These are phyloP conservation scores for Diloba caeruleocephala DNA, from an alignment of 2,888 invertebrate species.

Conservation along the genomic window DNA sequence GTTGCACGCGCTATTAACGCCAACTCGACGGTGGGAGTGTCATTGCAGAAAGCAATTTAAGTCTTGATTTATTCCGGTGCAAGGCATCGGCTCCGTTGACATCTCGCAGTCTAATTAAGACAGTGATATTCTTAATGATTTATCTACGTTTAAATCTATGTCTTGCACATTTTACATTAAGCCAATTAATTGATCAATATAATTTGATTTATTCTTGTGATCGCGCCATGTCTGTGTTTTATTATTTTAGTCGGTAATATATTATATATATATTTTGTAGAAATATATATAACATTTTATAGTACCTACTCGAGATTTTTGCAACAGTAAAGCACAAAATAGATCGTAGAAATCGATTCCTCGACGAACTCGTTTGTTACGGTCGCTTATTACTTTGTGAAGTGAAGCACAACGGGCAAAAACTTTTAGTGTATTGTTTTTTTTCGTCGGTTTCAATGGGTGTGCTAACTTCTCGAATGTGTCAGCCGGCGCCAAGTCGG, in stretches of 20 bases:
- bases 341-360: conserved; percentile 61
- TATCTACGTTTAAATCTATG: conserved; percentile 67
- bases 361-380: conserved; percentile 70
- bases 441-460: conserved; percentile 71
- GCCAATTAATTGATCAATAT: conserved; percentile 56
- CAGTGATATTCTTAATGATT: conserved; percentile 77
- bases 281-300: neutral
- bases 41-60: conserved; percentile 86
- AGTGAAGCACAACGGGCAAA: conserved; percentile 75
- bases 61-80: conserved; percentile 83
- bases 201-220: conserved; percentile 32
- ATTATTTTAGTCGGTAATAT: too few species aligned
- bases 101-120: conserved; percentile 83
- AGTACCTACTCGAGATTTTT: neutral
- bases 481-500: conserved; percentile 80
- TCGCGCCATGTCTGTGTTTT: too few species aligned
- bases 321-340: conserved; percentile 15
- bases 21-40: conserved; percentile 84
- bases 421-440: conserved; percentile 74
- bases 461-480: conserved; percentile 80
- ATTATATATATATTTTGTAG: neutral
- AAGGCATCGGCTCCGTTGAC: conserved; percentile 78
- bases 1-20: conserved; percentile 88
- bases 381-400: conserved; percentile 78
- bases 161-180: conserved; percentile 45